Conservation (phyloP, 2,797 vertebrate species). For the Serranus cabrilla region DNA sequence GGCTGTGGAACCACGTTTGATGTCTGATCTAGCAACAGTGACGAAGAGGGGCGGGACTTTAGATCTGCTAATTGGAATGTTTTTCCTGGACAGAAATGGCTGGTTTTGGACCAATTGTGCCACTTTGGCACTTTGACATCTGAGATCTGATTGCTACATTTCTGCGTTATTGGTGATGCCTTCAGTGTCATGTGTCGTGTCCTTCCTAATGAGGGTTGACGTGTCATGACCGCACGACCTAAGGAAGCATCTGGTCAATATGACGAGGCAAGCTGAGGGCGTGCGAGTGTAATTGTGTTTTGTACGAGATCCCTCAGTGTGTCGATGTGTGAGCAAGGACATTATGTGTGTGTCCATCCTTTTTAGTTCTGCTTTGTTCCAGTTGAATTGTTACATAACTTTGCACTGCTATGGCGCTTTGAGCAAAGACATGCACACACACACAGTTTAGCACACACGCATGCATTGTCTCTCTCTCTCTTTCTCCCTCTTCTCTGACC, state of each 20-base stretch:
- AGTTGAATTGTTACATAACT: conserved; percentile 50
- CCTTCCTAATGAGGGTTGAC: conserved; percentile 27
- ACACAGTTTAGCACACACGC: neutral
- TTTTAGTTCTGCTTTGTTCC: conserved; percentile 52
- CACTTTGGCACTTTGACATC: neutral
- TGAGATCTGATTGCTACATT: conserved; percentile 2
- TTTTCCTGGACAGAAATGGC: neutral
- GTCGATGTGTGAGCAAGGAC: conserved; percentile 12
- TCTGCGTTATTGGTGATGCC: conserved; percentile 2
- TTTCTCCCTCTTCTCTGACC: conserved; percentile 26
- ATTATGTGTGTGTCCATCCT: conserved; percentile 6
- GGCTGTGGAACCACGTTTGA: no score
- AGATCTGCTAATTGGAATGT: no score
- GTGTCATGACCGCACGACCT: conserved; percentile 41
- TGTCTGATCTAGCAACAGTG: no score
- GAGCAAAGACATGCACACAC: conserved; percentile 23
- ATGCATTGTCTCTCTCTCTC: conserved; percentile 12
- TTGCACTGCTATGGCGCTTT: conserved; percentile 18
- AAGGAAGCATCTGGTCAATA: conserved; percentile 41
- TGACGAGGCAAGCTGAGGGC: conserved; percentile 20
- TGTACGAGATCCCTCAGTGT: conserved; percentile 15
- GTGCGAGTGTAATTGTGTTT: conserved; percentile 41
- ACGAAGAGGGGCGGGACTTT: no score
- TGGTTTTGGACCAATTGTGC: neutral
- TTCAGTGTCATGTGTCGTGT: conserved; percentile 11